phyloP scores from a whole-genome alignment of 1,140 invertebrate species.

The Planococcus citri region DNA sequence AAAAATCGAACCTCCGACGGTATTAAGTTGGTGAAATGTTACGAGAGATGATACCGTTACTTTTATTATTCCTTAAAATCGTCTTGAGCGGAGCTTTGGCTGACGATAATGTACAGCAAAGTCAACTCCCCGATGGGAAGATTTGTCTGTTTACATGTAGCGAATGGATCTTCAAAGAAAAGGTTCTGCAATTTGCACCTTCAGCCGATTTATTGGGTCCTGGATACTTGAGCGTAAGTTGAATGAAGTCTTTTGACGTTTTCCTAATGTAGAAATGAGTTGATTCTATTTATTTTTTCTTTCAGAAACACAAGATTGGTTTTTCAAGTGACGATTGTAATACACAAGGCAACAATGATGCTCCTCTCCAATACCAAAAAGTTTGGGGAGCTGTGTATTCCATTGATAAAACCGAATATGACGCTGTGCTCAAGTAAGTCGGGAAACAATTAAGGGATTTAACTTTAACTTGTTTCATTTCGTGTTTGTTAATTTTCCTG shows the following conservation, averaged over 20 bases:
- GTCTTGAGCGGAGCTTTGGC: too few species aligned
- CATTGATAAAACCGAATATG: not conserved
- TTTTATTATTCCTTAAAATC: too few species aligned
- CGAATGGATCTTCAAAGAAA: constrained; percentile 7
- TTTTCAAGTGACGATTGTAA: not conserved
- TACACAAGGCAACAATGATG: not conserved
- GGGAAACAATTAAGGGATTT: not conserved
- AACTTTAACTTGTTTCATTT: not conserved
- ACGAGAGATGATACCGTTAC: too few species aligned
- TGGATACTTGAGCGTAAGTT: not conserved
- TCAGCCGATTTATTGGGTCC: not conserved
- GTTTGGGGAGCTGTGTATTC: not conserved
- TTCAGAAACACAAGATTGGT: not conserved
- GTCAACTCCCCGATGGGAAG: not conserved
- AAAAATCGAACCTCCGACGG: too few species aligned
- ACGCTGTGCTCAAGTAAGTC: not conserved
- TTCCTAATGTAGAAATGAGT: not conserved
- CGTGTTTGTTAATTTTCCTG: not conserved
- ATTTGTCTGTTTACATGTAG: not conserved
- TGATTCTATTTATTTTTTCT: not conserved
- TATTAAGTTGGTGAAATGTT: too few species aligned
- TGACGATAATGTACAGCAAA: not conserved
- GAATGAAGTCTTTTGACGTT: not conserved
- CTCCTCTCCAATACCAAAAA: not conserved
- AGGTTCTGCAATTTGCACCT: not conserved